Conservation (phyloP, 2,113 vertebrate species). For the Hemibagrus wyckioides region DNA sequence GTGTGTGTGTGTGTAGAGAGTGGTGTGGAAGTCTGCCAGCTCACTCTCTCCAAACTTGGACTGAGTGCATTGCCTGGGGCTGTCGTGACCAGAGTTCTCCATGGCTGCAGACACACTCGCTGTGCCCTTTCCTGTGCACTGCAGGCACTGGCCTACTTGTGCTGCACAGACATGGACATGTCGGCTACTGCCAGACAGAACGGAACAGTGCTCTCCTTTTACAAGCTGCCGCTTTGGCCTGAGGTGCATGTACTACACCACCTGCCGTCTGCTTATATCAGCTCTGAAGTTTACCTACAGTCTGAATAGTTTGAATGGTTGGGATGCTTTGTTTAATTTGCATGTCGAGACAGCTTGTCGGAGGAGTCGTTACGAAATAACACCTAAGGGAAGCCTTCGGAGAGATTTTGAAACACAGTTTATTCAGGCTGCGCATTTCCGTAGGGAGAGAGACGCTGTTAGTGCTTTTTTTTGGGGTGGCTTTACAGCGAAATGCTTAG, state of each 20-base stretch:
- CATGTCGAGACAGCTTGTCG: conserved; percentile 33
- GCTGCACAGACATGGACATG: conserved; percentile 45
- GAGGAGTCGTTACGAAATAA: conserved; percentile 5
- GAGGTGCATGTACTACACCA: conserved; percentile 41
- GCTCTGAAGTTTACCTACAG: conserved; percentile 36
- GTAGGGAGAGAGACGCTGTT: not conserved
- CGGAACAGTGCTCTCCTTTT: conserved; percentile 49
- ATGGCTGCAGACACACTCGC: conserved; percentile 54
- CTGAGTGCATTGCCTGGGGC: conserved; percentile 53
- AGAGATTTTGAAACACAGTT: conserved; percentile 1
- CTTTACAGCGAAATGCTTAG: not conserved
- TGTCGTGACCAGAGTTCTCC: conserved; percentile 56
- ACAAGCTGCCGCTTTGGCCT: conserved; percentile 48
- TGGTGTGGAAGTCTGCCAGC: conserved; percentile 46
- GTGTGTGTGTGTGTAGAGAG: conserved; percentile 23
- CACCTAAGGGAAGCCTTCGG: not conserved
- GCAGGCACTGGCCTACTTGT: conserved; percentile 54
- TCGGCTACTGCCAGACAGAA: conserved; percentile 48
- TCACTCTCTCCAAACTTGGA: conserved; percentile 55
- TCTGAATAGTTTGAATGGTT: conserved; percentile 39
- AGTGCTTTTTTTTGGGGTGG: not conserved
- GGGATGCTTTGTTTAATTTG: conserved; percentile 34
- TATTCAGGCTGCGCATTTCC: not conserved
- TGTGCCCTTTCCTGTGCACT: conserved; percentile 56
- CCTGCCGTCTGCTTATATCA: conserved; percentile 35